Evolutionary conservation across 1,140 invertebrate genomes (phyloP).

Genomic region (Vanessa atalanta): DNA sequence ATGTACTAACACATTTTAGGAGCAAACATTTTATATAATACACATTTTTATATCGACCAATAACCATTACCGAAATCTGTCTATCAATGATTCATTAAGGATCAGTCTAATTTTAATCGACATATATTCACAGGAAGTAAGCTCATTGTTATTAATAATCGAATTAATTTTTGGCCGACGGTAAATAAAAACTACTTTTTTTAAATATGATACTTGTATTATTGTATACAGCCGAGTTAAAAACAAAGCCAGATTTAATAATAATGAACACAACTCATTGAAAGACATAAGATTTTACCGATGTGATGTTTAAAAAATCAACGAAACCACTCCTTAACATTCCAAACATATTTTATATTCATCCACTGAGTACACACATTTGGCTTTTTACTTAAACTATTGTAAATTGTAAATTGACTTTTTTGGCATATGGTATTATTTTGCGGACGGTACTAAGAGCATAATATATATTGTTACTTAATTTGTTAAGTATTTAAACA

Average conservation of each 20-base stretch:
- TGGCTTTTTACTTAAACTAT: neutral
- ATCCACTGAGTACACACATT: constrained; percentile 8
- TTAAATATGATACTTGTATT: no score
- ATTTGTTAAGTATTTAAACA: neutral
- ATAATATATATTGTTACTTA: neutral
- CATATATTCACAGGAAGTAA: neutral
- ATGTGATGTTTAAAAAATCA: constrained; percentile 2
- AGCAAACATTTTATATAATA: no score
- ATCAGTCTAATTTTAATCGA: constrained; percentile 1
- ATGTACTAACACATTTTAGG: no score
- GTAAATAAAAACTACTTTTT: neutral
- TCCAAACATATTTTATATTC: neutral
- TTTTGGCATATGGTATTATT: constrained; percentile 16
- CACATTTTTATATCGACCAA: neutral
- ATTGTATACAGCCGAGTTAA: no score
- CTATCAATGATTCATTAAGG: neutral
- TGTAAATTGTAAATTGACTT: constrained; percentile 22
- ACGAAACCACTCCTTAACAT: neutral
- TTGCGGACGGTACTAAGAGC: constrained; percentile 15
- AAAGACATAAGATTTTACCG: neutral
- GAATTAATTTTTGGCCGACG: neutral
- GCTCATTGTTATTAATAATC: constrained; percentile 2
- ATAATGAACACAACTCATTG: constrained; percentile 1
- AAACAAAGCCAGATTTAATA: neutral
- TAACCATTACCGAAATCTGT: neutral